Evolutionary conservation across 2,888 invertebrate genomes (phyloP).

Genomic region (Philopedon plagiatum): DNA sequence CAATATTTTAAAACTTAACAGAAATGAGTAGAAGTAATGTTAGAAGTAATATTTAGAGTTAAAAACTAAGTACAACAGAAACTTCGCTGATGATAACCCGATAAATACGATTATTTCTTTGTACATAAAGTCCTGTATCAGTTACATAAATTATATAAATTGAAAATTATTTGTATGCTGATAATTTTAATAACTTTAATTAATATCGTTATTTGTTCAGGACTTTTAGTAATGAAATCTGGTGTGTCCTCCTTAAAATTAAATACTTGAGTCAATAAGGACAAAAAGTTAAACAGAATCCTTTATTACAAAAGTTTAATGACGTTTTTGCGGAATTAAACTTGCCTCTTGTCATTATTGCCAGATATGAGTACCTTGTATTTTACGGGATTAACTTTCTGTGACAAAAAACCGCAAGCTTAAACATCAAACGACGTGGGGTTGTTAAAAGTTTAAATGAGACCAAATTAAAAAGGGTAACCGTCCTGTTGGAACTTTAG

Average conservation of each 20-base stretch:
- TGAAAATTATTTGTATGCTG: neutral
- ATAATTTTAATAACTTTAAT: neutral
- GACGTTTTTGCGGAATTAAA: conserved; percentile 28
- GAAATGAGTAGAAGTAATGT: no score
- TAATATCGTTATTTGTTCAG: neutral
- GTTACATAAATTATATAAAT: no score
- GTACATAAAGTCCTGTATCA: no score
- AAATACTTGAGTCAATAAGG: conserved; percentile 6
- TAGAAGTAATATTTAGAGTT: no score
- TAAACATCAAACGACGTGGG: conserved; percentile 27
- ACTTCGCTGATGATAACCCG: no score
- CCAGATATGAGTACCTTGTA: conserved; percentile 25
- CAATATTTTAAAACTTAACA: no score
- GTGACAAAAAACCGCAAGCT: conserved; percentile 33
- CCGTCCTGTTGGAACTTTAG: conserved; percentile 16
- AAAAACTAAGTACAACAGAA: no score
- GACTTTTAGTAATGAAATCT: neutral
- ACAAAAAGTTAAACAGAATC: conserved; percentile 4
- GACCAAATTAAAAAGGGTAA: conserved; percentile 33
- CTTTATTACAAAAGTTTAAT: conserved; percentile 33
- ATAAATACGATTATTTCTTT: no score
- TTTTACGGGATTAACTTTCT: conserved; percentile 17
- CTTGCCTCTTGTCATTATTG: conserved; percentile 10
- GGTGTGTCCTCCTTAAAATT: neutral
- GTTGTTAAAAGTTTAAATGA: conserved; percentile 32